Evolutionary conservation across 1,140 invertebrate genomes (phyloP).

Genomic region (Chymomyza costata): DNA sequence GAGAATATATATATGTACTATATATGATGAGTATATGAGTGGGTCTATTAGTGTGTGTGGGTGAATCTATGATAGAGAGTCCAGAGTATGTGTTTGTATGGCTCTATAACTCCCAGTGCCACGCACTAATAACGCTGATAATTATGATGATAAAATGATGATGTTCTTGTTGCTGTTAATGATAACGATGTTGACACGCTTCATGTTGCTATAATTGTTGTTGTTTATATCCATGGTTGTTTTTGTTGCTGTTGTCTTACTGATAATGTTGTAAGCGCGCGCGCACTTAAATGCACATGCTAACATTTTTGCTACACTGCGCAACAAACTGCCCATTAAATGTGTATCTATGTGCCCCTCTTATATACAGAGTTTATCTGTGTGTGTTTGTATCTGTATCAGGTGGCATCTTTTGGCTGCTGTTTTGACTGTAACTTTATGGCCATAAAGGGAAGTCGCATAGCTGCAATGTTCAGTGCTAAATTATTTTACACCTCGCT

Average conservation of each 20-base stretch:
- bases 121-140: constrained; percentile 60
- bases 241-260: constrained; percentile 6
- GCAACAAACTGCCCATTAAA: constrained; percentile 39
- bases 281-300: constrained; percentile 64
- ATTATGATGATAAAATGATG: constrained; percentile 71
- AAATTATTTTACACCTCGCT: constrained; percentile 60
- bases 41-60: too few relatives aligned
- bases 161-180: constrained; percentile 41
- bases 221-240: background rate
- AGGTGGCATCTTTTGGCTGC: constrained; percentile 11
- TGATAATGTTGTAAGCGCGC: constrained; percentile 38
- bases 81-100: background rate
- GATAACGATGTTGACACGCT: constrained; percentile 33
- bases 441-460: constrained; percentile 51
- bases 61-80: too few relatives aligned
- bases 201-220: background rate
- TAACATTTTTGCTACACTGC: constrained; percentile 48
- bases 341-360: too few relatives aligned
- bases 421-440: constrained; percentile 36
- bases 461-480: constrained; percentile 39
- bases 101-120: background rate
- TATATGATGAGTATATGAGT: too few relatives aligned
- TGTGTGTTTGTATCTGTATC: constrained; percentile 1
- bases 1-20: too few relatives aligned
- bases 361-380: too few relatives aligned